Base-by-base conservation (phyloP, 1,140 invertebrate genomes). In the Akabosia matsudoensis region DNA sequence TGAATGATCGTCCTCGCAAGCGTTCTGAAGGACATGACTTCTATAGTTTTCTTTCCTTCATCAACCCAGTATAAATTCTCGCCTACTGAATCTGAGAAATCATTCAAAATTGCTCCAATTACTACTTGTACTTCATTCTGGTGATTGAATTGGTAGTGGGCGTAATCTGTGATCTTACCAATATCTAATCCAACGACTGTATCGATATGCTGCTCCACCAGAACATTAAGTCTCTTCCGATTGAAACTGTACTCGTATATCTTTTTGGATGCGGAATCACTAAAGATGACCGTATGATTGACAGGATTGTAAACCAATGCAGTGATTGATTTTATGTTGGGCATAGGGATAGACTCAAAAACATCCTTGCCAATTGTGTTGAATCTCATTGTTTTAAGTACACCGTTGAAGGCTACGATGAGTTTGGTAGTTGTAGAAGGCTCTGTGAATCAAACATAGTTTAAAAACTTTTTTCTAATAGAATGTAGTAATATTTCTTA, bases 11-110 rank as follows among this genome's bases (percentile, higher is more conserved):
- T 84, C 75, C 84, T 84, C 76, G 74, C 77, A 34, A 56, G 45
- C 0, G 74, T 81, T 54, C 88, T 87, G n/a, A 89, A 80, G 1
- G 88, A 85, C 33, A 94, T 87, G 1, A 91, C 92, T 84, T 95
- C 93, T 0, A 96, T 89, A 74, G 86, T 90, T 52, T 86, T 87
- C 4, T 89, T 81, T 79, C 93, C 92, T 0, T 89, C 89, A 80
- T 93, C 92, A 0, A 95, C 90, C 88, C 94, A 94, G 80, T 93
- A 91, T 4, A 91, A 85, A 73, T 81, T 81, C 45, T 78, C 56
- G 3, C 74, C 78, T 24, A 81, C 51, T 3, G 51, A 7, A 76
- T 81, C 80, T 81, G 61, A 0, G 70, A 45, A 24, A 79, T 74
- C 28, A 73, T 37, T 37, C 56, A 28, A 18, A 24, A 73, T 34